phyloP scores from a whole-genome alignment of 64 coral and sea anemone genomes.

The Astreopora myriophthalma region DNA sequence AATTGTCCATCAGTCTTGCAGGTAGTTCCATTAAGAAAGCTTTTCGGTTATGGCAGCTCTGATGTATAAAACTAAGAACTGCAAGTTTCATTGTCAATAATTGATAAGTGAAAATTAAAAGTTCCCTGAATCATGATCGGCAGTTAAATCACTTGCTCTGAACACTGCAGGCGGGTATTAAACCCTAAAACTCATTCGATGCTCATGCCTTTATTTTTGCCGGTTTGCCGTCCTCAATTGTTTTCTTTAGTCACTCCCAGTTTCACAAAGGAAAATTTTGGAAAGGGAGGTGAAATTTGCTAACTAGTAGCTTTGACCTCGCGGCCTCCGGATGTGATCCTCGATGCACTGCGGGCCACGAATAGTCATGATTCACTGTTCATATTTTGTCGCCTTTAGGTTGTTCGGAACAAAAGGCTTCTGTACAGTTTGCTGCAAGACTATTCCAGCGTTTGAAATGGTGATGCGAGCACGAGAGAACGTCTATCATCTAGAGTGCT shows the following conservation, averaged over 20 bases:
- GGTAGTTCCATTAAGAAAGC: slow-evolving; percentile 9
- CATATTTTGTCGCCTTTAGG: slow-evolving; percentile 63
- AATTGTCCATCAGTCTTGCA: slow-evolving; percentile 14
- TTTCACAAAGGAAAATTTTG: neutral
- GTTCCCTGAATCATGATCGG: too few species aligned
- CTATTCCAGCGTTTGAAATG: slow-evolving; percentile 98
- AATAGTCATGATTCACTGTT: slow-evolving; percentile 14
- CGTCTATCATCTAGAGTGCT: slow-evolving; percentile 98
- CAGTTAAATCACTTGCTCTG: neutral
- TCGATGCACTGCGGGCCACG: neutral
- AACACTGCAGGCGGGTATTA: too few species aligned
- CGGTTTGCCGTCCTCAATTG: neutral
- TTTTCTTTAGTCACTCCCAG: too few species aligned
- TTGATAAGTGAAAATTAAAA: neutral
- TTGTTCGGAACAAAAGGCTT: slow-evolving; percentile 94
- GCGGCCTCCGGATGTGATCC: neutral
- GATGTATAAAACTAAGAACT: neutral
- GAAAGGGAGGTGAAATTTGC: neutral
- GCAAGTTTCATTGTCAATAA: neutral
- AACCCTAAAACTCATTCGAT: too few species aligned
- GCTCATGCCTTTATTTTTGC: neutral
- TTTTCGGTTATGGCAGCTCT: slow-evolving; percentile 2
- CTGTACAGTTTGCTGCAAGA: slow-evolving; percentile 93
- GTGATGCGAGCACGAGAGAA: slow-evolving; percentile 96
- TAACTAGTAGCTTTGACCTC: neutral